Evolutionary conservation across 2,113 vertebrate species (phyloP).

Genomic region (Bambusicola thoracicus): DNA sequence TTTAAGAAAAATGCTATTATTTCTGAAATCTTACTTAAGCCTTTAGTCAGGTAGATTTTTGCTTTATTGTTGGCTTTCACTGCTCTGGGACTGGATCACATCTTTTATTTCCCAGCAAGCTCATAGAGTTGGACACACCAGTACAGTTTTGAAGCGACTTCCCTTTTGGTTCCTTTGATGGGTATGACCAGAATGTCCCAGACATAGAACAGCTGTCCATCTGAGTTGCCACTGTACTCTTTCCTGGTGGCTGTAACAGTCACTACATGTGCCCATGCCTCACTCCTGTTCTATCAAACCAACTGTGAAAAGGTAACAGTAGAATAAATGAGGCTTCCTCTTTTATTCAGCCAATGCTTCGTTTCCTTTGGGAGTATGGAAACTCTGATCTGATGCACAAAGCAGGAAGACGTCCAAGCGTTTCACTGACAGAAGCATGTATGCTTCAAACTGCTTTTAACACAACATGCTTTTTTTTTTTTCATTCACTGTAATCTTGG

Average conservation of each 20-base stretch:
- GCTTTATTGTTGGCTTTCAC: background rate
- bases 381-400: constrained; percentile 38
- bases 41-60: background rate
- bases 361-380: constrained; percentile 40
- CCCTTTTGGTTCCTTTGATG: background rate
- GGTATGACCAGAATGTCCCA: background rate
- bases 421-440: background rate
- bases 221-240: background rate
- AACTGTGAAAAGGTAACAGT: background rate
- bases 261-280: background rate
- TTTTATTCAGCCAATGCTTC: background rate
- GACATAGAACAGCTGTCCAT: background rate
- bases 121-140: background rate
- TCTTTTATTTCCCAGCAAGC: background rate
- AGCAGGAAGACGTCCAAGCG: constrained; percentile 23
- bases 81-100: background rate
- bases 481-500: constrained; percentile 28
- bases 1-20: background rate
- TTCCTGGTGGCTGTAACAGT: background rate
- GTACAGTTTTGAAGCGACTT: background rate
- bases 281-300: background rate
- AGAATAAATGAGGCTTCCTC: background rate
- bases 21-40: background rate
- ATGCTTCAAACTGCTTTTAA: background rate
- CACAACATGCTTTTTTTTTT: background rate